Base-by-base conservation (phyloP, 2,797 vertebrate genomes). In the Lates japonicus region DNA sequence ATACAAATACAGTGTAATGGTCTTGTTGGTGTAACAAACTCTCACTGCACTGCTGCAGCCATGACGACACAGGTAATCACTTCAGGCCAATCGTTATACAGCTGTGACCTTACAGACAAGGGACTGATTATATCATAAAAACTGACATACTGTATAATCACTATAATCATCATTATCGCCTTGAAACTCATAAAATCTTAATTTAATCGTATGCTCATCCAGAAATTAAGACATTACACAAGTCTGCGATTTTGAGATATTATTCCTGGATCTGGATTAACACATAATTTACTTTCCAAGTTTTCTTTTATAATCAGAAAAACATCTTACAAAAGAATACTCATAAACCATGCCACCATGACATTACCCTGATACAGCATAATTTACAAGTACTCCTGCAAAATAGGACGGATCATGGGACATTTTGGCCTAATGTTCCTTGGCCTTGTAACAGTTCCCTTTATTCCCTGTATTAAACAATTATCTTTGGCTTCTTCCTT, bases 1-100 rank as follows among this genome's bases (percentile, higher is more conserved):
- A 72, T 83, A 66, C 39, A 83, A 83, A 83, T 82, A 89, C 86
- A 88, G 80, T 89, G 76, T 77, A 63, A 79, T 81, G 75, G 77
- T 90, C 83, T 77, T 80, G 0, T 48, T 84, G 10, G 42, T 80
- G 48, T 65, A 48, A 81, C 65, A 57, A 84, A 59, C 77, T 35
- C 20, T 31, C 70, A 46, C 25, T 29, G 1, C 25, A 29, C 44
- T 76, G 39, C n/a, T 48, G 48, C 58, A 39, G 31, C 67, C 64
- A 71, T 64, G 39, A 75, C 2, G 5, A 55, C 17, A 13, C 51
- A 60, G 22, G 29, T 72, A 7, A 35, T 74, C n/a, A 48, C 14
- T 54, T 62, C 55, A 69, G 62, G 42, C 20, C 9, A 41, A 76
- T 60, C 2, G 0, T 52, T 79, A 54, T 52, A 55, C 58, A 72